phyloP scores from a whole-genome alignment of 2,113 vertebrate species.

The Otus sunia region DNA sequence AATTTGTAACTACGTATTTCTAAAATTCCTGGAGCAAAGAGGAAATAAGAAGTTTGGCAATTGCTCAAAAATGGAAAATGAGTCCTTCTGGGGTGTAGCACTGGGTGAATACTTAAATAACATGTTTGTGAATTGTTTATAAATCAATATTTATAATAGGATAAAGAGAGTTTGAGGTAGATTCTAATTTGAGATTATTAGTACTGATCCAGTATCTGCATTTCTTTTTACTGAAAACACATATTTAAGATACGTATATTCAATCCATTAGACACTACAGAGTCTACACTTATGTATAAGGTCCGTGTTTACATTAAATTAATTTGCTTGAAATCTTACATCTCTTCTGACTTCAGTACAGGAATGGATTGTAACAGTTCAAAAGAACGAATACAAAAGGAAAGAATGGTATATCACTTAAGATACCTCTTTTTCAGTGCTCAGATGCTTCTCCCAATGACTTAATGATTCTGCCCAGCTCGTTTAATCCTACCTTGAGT shows the following conservation, averaged over 20 bases:
- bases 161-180: neutral
- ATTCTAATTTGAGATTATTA: neutral
- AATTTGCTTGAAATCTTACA: neutral
- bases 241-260: neutral
- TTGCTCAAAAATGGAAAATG: neutral
- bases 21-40: neutral
- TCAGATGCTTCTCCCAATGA: neutral
- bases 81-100: neutral
- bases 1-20: neutral
- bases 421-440: neutral
- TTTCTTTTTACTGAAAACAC: neutral
- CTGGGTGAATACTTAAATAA: neutral
- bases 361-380: neutral
- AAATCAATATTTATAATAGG: neutral
- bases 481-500: neutral
- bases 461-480: neutral
- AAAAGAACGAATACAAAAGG: neutral
- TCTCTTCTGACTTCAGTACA: neutral
- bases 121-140: neutral
- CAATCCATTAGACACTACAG: neutral
- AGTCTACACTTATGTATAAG: neutral
- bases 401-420: neutral
- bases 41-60: neutral
- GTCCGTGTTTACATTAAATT: neutral
- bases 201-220: neutral